Conservation (phyloP, 1,140 invertebrate species). For the Drosophila varians region DNA sequence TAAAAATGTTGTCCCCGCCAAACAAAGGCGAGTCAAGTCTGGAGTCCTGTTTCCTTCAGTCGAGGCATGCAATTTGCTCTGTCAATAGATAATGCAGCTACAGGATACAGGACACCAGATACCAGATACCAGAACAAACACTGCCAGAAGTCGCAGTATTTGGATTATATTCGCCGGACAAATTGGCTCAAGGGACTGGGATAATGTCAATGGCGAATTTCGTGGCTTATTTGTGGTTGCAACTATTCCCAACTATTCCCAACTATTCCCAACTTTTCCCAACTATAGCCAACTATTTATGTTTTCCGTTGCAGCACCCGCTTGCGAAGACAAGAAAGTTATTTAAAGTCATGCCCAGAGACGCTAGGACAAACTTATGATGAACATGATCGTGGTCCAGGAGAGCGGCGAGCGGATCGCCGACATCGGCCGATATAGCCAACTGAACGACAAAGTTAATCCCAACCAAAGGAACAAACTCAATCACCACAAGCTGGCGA, state of each 20-base stretch:
- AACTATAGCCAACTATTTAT: conserved; percentile 45
- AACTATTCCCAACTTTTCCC: too few relatives aligned
- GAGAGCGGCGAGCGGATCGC: conserved; percentile 53
- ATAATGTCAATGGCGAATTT: too few relatives aligned
- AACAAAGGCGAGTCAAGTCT: conserved; percentile 60
- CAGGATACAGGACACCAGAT: conserved; percentile 38
- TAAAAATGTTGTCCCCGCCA: conserved; percentile 69
- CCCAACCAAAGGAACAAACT: background rate
- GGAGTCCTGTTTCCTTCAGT: background rate
- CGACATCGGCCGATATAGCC: conserved; percentile 27
- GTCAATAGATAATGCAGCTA: conserved; percentile 70
- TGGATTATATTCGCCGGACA: too few relatives aligned
- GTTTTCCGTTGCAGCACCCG: too few relatives aligned
- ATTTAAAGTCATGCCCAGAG: conserved; percentile 46
- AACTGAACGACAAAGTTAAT: conserved; percentile 14
- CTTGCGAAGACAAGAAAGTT: background rate
- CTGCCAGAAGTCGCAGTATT: too few relatives aligned
- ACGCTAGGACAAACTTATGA: conserved; percentile 51
- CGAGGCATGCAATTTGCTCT: conserved; percentile 37
- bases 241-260: too few relatives aligned
- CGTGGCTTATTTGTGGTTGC: too few relatives aligned
- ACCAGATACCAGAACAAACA: conserved; percentile 30
- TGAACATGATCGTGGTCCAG: conserved; percentile 49
- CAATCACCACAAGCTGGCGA: conserved; percentile 51
- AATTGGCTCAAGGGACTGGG: too few relatives aligned